A percentile compares a stretch with the other conserved stretches of the same genome.
These are phyloP conservation scores for Bostrychus sinensis DNA, from an alignment of 2,113 vertebrate species.

Conservation along the genomic window DNA sequence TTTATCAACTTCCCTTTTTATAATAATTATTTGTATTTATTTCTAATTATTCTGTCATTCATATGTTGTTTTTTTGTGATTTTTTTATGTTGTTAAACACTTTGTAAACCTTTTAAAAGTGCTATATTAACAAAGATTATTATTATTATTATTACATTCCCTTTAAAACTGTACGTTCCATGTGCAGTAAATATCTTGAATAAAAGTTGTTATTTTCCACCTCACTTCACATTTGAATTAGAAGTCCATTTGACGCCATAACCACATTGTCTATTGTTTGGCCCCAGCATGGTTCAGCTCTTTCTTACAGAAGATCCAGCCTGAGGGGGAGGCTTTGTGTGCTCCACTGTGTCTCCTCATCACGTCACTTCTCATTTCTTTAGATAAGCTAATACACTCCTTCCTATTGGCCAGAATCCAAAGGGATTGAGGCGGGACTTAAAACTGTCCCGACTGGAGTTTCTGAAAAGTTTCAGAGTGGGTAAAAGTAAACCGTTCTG, in stretches of 20 bases:
- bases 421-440: constrained; percentile 75
- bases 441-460: constrained; percentile 82
- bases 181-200: neutral
- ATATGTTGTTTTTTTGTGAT: too few relatives aligned
- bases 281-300: constrained; percentile 35
- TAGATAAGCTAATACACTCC: constrained; percentile 64
- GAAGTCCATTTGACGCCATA: constrained; percentile 45
- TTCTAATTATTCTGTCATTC: too few relatives aligned
- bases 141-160: too few relatives aligned
- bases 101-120: too few relatives aligned
- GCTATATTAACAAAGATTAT: too few relatives aligned
- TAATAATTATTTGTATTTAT: too few relatives aligned
- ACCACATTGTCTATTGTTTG: constrained; percentile 44
- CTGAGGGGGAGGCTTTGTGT: constrained; percentile 48
- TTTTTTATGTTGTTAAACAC: too few relatives aligned
- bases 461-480: constrained; percentile 61
- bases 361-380: constrained; percentile 66
- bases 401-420: constrained; percentile 72
- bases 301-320: constrained; percentile 42
- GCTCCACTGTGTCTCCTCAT: constrained; percentile 41
- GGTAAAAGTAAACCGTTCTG: constrained; percentile 39
- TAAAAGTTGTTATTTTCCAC: neutral
- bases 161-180: too few relatives aligned
- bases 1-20: too few relatives aligned
- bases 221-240: constrained; percentile 31